Conservation (phyloP, 2,113 vertebrate species). For the Siniperca chuatsi region DNA sequence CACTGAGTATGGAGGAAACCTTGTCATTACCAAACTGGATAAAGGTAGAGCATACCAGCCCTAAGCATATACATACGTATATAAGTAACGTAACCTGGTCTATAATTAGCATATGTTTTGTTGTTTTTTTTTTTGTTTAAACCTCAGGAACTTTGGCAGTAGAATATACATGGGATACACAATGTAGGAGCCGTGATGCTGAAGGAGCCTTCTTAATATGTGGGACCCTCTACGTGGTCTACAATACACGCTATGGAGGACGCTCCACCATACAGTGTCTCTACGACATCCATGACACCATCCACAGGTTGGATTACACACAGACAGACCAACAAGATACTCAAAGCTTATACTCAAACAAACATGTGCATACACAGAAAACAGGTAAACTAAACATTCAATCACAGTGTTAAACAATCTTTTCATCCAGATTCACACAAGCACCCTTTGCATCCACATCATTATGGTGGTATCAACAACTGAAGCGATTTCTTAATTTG, state of each 20-base stretch:
- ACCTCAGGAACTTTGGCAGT: conserved; percentile 81
- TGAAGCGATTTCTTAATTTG: not conserved
- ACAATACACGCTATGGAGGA: conserved; percentile 88
- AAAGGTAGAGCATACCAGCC: conserved; percentile 48
- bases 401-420: not conserved
- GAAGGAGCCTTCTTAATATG: conserved; percentile 94
- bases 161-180: conserved; percentile 91
- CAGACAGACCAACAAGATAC: not conserved
- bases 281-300: conserved; percentile 88
- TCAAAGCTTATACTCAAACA: not conserved
- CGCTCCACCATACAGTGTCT: conserved; percentile 89
- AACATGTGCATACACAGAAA: not conserved
- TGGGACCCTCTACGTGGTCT: conserved; percentile 92
- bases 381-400: not conserved
- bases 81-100: not conserved
- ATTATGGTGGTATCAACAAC: not conserved
- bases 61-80: not conserved
- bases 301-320: conserved; percentile 70
- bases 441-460: not conserved
- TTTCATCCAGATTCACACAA: not conserved
- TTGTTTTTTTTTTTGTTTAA: not conserved
- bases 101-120: not conserved
- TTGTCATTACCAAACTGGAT: conserved; percentile 92
- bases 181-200: conserved; percentile 88
- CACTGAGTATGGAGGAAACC: conserved; percentile 85